Percentiles rank a stretch among this genome's conserved stretches.
Evolutionary conservation across 2,113 vertebrate genomes (phyloP).

Genomic region (Lepus americanus): DNA sequence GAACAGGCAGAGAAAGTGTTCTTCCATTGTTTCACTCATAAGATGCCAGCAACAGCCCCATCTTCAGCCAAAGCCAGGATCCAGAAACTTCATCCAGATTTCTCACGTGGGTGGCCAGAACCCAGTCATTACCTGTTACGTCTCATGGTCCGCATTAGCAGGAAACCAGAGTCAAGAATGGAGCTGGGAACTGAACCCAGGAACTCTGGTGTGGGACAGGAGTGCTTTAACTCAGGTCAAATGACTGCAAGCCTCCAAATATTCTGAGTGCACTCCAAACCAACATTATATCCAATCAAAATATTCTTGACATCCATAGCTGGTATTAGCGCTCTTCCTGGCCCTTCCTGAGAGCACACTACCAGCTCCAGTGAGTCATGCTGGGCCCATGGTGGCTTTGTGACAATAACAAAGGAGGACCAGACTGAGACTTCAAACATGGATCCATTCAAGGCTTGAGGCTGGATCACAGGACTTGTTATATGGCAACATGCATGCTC

Average conservation of each 20-base stretch:
- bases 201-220: no score
- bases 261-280: background rate
- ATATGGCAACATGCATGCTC: background rate
- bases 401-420: slow-evolving; percentile 51
- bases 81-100: no score
- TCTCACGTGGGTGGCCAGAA: no score
- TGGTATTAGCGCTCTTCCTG: background rate
- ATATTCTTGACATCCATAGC: background rate
- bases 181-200: no score
- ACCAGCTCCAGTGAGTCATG: slow-evolving; percentile 54
- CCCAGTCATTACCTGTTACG: no score
- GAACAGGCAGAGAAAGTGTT: no score
- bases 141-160: no score
- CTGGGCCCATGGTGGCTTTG: background rate
- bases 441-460: background rate
- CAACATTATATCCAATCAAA: background rate
- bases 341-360: slow-evolving; percentile 11
- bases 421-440: slow-evolving; percentile 41
- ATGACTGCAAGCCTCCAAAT: slow-evolving; percentile 15
- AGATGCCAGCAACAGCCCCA: no score
- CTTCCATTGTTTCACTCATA: no score
- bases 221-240: no score
- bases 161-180: no score
- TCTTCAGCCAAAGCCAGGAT: no score
- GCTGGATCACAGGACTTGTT: background rate